phyloP scores from a whole-genome alignment of 2,888 invertebrate species.

The Epistrophe eligans region DNA sequence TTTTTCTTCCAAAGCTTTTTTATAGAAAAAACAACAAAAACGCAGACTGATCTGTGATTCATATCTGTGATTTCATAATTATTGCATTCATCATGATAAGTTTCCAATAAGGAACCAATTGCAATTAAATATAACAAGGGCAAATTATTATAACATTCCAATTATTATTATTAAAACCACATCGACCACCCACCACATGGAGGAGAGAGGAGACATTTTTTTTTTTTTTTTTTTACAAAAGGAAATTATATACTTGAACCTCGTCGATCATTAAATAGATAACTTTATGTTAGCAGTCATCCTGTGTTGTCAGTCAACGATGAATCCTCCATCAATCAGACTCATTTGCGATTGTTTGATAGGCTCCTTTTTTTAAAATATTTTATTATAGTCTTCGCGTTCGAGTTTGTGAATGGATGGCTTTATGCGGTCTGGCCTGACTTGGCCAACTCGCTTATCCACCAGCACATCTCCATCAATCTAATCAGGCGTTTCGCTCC shows the following conservation, averaged over 20 bases:
- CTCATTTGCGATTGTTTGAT: constrained; percentile 61
- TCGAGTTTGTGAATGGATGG: not conserved
- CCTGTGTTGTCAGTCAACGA: constrained; percentile 54
- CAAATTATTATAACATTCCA: not conserved
- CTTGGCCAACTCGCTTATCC: constrained; percentile 35
- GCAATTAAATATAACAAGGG: not conserved
- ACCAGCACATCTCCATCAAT: constrained; percentile 63
- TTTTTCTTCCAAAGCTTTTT: too few species aligned
- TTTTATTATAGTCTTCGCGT: constrained; percentile 58
- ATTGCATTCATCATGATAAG: too few species aligned
- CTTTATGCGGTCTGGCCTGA: constrained; percentile 5
- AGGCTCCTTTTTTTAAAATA: constrained; percentile 61
- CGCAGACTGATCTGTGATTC: too few species aligned
- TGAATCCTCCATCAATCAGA: constrained; percentile 69
- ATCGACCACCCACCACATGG: constrained; percentile 3
- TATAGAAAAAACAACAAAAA: too few species aligned
- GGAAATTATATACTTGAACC: not conserved
- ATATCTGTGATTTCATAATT: too few species aligned
- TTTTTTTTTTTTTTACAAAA: not conserved
- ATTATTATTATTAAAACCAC: not conserved
- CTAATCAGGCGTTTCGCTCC: constrained; percentile 71
- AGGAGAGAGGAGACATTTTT: too few species aligned
- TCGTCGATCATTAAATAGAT: constrained; percentile 69
- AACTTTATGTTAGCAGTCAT: constrained; percentile 70
- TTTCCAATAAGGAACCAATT: not conserved